Percentiles rank a stretch among this genome's conserved stretches.
Evolutionary conservation across 2,797 vertebrate species (phyloP).

Genomic region (Psittacula derbiana): DNA sequence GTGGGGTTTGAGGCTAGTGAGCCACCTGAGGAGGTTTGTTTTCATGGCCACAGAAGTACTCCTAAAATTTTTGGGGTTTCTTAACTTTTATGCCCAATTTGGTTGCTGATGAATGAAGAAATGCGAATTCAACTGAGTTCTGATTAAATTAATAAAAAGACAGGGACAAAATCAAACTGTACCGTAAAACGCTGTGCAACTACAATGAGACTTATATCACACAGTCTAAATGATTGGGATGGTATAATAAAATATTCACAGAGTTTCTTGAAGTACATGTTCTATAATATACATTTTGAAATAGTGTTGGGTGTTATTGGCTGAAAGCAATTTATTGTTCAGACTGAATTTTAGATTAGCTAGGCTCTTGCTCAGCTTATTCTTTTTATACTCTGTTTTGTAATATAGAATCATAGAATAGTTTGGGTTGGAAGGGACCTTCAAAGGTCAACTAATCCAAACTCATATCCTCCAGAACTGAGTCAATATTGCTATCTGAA

Average conservation of each 20-base stretch:
- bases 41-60: not conserved
- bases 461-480: not conserved
- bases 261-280: slow-evolving; percentile 1
- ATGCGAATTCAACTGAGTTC: not conserved
- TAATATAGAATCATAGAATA: not conserved
- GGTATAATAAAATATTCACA: slow-evolving; percentile 32
- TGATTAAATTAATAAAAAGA: slow-evolving; percentile 36
- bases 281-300: slow-evolving; percentile 17
- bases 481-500: not conserved
- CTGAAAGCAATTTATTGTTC: slow-evolving; percentile 17
- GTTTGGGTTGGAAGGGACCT: not conserved
- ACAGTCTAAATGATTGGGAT: slow-evolving; percentile 17
- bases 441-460: not conserved
- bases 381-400: not conserved
- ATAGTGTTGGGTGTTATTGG: slow-evolving; percentile 14
- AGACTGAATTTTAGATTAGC: slow-evolving; percentile 4
- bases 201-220: slow-evolving; percentile 7
- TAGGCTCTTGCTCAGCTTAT: not conserved
- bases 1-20: not conserved
- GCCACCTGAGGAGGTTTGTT: not conserved
- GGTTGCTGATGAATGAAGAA: not conserved
- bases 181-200: not conserved
- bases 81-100: not conserved
- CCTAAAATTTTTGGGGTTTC: not conserved
- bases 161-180: not conserved